These are phyloP conservation scores for Empidonax alnorum DNA, from an alignment of 2,113 vertebrate species.

Conservation along the genomic window DNA sequence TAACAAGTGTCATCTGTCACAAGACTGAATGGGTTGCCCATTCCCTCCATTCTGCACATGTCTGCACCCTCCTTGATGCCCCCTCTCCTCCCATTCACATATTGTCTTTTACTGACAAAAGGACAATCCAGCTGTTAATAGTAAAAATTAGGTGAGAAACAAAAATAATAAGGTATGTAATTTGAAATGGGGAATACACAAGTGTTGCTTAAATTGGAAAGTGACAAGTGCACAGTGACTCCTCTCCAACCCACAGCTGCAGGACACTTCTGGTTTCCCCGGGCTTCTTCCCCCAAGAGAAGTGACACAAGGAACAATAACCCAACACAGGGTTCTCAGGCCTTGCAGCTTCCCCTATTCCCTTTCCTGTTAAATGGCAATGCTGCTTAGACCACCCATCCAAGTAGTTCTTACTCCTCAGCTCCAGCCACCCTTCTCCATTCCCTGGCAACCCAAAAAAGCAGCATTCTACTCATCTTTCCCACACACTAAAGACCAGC, in stretches of 20 bases:
- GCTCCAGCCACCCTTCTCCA: neutral
- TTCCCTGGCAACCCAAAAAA: neutral
- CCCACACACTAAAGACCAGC: neutral
- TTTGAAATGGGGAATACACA: neutral
- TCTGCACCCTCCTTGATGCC: neutral
- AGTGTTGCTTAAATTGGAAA: neutral
- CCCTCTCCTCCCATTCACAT: neutral
- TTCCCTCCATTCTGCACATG: neutral
- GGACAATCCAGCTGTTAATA: neutral
- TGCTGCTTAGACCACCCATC: neutral
- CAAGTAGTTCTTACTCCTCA: neutral
- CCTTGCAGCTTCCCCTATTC: neutral
- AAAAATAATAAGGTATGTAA: neutral
- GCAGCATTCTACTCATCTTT: neutral
- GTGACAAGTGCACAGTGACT: neutral
- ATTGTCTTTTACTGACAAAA: neutral
- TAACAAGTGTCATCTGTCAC: constrained; percentile 4
- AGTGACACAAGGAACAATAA: neutral
- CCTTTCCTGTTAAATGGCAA: neutral
- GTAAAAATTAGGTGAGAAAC: neutral
- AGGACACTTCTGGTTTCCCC: neutral
- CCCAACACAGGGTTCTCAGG: neutral
- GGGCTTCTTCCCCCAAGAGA: neutral
- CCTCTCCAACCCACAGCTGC: neutral
- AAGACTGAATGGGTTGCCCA: neutral